Evolutionary conservation across 2,113 vertebrate species (phyloP).

Genomic region (Lontra canadensis): DNA sequence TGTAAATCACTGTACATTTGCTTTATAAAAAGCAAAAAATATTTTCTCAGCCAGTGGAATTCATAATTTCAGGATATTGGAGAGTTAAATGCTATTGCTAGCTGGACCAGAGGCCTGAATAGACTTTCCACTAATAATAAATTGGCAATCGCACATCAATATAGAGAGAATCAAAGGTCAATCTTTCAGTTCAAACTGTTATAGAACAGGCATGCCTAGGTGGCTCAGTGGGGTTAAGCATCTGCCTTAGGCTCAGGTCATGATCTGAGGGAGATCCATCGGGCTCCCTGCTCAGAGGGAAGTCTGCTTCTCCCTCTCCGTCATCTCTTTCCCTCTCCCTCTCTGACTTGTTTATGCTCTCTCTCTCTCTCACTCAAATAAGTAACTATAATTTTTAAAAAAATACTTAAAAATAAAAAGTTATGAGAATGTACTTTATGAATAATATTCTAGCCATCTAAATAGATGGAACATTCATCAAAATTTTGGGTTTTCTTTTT

Average conservation of each 20-base stretch:
- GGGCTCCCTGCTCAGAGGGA: neutral
- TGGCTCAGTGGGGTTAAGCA: neutral
- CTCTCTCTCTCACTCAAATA: too few species aligned
- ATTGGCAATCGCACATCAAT: neutral
- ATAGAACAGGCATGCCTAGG: neutral
- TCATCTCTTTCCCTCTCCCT: too few species aligned
- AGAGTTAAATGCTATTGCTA: neutral
- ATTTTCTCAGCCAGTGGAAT: constrained; percentile 21
- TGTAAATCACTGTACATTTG: neutral
- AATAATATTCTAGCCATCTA: neutral
- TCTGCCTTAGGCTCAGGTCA: neutral
- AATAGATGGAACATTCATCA: neutral
- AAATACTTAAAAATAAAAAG: neutral
- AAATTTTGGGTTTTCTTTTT: constrained; percentile 24
- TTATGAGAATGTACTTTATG: constrained; percentile 5
- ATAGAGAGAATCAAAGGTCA: constrained; percentile 24
- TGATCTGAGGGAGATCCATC: neutral
- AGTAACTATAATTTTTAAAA: too few species aligned
- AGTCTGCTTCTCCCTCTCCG: neutral
- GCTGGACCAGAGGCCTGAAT: neutral
- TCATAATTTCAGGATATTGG: neutral
- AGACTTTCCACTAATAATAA: constrained; percentile 31
- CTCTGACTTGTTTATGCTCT: too few species aligned
- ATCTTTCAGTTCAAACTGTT: constrained; percentile 25
- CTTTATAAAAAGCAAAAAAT: constrained; percentile 3